A percentile compares a stretch with the other conserved stretches of the same genome.
These are phyloP conservation scores for Heliothis subflexa DNA, from an alignment of 1,140 invertebrate genomes.

Conservation along the genomic window DNA sequence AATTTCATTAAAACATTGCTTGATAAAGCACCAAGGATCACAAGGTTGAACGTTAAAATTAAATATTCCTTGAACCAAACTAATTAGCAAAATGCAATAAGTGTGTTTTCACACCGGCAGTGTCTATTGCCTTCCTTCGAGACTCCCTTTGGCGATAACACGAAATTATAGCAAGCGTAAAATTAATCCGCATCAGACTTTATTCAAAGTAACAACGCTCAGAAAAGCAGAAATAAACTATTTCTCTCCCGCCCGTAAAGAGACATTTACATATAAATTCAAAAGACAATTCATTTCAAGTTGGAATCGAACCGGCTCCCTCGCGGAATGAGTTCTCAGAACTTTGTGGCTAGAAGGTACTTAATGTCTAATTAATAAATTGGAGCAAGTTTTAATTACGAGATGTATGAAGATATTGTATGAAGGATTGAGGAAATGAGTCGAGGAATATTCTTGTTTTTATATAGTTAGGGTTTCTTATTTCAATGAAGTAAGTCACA, in stretches of 20 bases:
- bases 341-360: conserved; percentile 52
- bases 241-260: conserved; percentile 6
- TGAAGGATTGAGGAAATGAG: conserved; percentile 5
- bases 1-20: not conserved
- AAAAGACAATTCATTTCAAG: conserved; percentile 60
- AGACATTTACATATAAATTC: conserved; percentile 70
- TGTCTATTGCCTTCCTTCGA: conserved; percentile 31
- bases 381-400: conserved; percentile 52
- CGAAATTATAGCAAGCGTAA: conserved; percentile 37
- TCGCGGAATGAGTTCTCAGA: conserved; percentile 58
- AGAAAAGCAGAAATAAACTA: conserved; percentile 38
- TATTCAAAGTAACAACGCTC: conserved; percentile 33
- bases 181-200: conserved; percentile 30
- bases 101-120: conserved; percentile 27
- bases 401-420: conserved; percentile 36
- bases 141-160: conserved; percentile 7
- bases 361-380: conserved; percentile 55
- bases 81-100: conserved; percentile 36
- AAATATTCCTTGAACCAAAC: conserved; percentile 15
- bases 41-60: not conserved
- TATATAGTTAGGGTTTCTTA: not conserved
- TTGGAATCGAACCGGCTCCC: conserved; percentile 62
- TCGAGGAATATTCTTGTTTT: not conserved
- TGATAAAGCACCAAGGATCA: not conserved
- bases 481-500: not conserved